These are phyloP conservation scores for Malacosoma neustria DNA, from an alignment of 2,888 invertebrate genomes.

Conservation along the genomic window DNA sequence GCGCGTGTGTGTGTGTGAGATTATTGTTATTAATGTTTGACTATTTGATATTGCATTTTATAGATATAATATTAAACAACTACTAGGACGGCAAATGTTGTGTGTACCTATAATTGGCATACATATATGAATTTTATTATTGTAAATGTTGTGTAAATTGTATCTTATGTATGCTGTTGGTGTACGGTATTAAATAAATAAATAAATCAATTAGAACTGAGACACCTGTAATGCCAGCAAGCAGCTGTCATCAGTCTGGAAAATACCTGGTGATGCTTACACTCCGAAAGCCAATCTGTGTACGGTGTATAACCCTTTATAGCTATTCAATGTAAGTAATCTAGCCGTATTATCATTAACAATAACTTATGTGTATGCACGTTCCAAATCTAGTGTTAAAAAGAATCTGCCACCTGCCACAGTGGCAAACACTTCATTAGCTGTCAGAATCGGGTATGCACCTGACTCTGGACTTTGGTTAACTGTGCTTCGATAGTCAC, in stretches of 20 bases:
- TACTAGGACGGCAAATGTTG: too few relatives aligned
- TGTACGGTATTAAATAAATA: too few relatives aligned
- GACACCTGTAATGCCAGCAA: conserved; percentile 8
- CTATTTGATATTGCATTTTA: too few relatives aligned
- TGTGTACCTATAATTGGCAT: too few relatives aligned
- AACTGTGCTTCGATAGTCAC: conserved; percentile 14
- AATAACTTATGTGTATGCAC: conserved; percentile 14
- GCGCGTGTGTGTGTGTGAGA: too few relatives aligned
- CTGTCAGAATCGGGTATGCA: conserved; percentile 14
- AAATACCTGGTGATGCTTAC: conserved; percentile 14
- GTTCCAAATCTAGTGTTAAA: conserved; percentile 13
- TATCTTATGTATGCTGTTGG: too few relatives aligned
- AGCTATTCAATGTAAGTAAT: conserved; percentile 17
- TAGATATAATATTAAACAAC: too few relatives aligned
- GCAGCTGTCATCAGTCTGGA: conserved; percentile 13
- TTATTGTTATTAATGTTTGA: too few relatives aligned
- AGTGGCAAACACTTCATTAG: conserved; percentile 10
- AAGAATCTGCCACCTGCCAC: conserved; percentile 12
- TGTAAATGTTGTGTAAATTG: too few relatives aligned
- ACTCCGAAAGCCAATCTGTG: conserved; percentile 12
- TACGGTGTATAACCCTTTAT: conserved; percentile 14
- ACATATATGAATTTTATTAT: too few relatives aligned
- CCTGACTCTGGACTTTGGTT: conserved; percentile 15
- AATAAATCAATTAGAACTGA: neutral
- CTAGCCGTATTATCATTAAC: conserved; percentile 12